A percentile compares a stretch with the other conserved stretches of the same genome.
Conservation (phyloP, 1,140 invertebrate species). For the Maconellicoccus hirsutus region DNA sequence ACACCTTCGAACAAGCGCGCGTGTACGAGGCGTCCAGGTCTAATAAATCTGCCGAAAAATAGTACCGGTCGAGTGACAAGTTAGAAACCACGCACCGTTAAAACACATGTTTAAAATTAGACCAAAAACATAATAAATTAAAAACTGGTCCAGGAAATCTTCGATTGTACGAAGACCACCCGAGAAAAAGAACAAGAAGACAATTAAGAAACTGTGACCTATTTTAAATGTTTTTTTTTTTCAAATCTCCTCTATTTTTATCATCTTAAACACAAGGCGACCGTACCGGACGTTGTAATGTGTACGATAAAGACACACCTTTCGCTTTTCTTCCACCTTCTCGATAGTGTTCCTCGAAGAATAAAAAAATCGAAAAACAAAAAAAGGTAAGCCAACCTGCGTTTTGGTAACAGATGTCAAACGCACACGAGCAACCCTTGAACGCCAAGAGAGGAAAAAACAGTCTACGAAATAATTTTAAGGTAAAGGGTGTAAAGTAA, state of each 20-base stretch:
- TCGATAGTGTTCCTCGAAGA: too few relatives aligned
- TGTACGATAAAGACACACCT: neutral
- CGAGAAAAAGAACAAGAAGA: neutral
- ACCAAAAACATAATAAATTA: neutral
- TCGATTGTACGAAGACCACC: neutral
- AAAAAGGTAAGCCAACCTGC: neutral
- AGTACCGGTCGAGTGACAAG: neutral
- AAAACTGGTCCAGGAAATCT: neutral
- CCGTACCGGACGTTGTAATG: neutral
- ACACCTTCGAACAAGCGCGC: too few relatives aligned
- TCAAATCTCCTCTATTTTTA: neutral
- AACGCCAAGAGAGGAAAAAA: neutral
- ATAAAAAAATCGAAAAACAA: too few relatives aligned
- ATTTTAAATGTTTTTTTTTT: neutral
- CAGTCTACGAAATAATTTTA: neutral
- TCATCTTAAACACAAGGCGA: neutral
- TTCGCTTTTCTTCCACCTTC: neutral
- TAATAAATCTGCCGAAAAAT: neutral
- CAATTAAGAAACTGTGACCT: neutral
- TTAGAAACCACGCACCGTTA: neutral
- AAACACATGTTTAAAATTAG: neutral
- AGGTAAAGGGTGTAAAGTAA: slow-evolving; percentile 4
- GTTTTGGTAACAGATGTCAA: slow-evolving; percentile 1
- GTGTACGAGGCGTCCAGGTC: neutral
- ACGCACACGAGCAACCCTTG: slow-evolving; percentile 6